Conservation (phyloP, 2,113 vertebrate species). For the Tupaia tana region DNA sequence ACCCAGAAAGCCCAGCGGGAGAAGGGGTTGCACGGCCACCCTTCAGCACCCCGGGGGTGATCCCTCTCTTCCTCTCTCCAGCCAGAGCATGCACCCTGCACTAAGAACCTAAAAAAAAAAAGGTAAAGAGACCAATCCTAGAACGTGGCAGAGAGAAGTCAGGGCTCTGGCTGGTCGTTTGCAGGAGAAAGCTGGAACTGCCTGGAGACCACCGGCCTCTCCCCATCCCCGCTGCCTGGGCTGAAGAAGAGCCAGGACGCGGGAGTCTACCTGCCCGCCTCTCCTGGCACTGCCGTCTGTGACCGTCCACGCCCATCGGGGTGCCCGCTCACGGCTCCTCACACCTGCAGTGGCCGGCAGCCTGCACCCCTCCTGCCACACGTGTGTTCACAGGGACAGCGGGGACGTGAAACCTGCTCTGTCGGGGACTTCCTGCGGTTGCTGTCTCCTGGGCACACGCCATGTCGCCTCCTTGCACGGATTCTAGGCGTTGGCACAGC, state of each 20-base stretch:
- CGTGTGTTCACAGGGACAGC: constrained; percentile 51
- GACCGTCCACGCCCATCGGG: not conserved
- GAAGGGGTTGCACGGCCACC: too few relatives aligned
- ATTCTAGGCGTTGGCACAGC: constrained; percentile 56
- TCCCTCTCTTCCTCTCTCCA: too few relatives aligned
- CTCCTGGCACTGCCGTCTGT: not conserved
- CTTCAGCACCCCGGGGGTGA: too few relatives aligned
- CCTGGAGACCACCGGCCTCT: not conserved
- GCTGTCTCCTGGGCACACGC: constrained; percentile 56
- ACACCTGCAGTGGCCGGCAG: constrained; percentile 18
- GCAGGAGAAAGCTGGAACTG: not conserved
- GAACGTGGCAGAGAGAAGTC: not conserved
- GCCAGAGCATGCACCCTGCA: too few relatives aligned
- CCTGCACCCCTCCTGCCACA: not conserved
- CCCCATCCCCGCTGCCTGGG: not conserved
- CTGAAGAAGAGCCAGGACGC: not conserved
- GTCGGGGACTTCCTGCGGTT: constrained; percentile 63
- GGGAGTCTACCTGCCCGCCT: not conserved
- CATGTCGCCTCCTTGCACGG: constrained; percentile 43
- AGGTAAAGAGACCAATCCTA: not conserved
- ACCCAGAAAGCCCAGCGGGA: too few relatives aligned
- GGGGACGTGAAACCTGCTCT: constrained; percentile 61
- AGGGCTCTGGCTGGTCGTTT: not conserved
- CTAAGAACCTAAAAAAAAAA: too few relatives aligned
- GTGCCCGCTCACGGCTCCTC: not conserved